Evolutionary conservation across 2,113 vertebrate genomes (phyloP).

Genomic region (Salvelinus namaycush): DNA sequence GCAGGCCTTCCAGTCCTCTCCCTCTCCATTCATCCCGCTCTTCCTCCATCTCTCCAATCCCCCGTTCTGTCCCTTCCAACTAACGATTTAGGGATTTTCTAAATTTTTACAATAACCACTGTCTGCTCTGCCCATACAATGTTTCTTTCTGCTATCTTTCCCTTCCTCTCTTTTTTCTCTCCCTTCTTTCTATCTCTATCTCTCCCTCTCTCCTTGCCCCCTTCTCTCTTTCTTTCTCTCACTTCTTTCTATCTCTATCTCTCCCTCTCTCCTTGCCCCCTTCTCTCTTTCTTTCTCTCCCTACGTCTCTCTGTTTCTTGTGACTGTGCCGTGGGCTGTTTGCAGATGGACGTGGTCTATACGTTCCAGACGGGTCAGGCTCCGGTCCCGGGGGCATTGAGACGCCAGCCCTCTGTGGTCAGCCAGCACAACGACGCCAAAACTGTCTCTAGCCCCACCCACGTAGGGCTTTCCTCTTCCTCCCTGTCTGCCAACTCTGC

Average conservation of each 20-base stretch:
- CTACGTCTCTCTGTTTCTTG: not conserved
- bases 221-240: not conserved
- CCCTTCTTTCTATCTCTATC: not conserved
- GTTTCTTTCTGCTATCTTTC: not conserved
- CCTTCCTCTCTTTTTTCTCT: not conserved
- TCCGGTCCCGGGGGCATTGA: slow-evolving; percentile 91
- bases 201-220: not conserved
- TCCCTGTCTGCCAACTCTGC: slow-evolving; percentile 89
- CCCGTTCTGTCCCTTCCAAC: not conserved
- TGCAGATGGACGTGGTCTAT: slow-evolving; percentile 99
- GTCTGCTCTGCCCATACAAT: slow-evolving; percentile 6
- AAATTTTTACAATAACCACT: slow-evolving; percentile 18
- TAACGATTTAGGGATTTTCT: slow-evolving; percentile 20
- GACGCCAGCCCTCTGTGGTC: slow-evolving; percentile 94
- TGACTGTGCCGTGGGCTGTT: not conserved
- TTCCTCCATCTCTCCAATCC: not conserved
- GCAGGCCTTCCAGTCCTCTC: slow-evolving; percentile 3
- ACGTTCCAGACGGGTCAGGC: slow-evolving; percentile 97
- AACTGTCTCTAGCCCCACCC: slow-evolving; percentile 97
- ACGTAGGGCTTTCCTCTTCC: slow-evolving; percentile 91
- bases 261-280: not conserved
- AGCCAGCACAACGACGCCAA: slow-evolving; percentile 98
- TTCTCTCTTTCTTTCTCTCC: not conserved
- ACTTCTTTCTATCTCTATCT: not conserved
- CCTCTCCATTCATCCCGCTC: slow-evolving; percentile 20